These are phyloP conservation scores for Drosophila fuyamai DNA, from an alignment of 1,140 invertebrate genomes.

Conservation along the genomic window DNA sequence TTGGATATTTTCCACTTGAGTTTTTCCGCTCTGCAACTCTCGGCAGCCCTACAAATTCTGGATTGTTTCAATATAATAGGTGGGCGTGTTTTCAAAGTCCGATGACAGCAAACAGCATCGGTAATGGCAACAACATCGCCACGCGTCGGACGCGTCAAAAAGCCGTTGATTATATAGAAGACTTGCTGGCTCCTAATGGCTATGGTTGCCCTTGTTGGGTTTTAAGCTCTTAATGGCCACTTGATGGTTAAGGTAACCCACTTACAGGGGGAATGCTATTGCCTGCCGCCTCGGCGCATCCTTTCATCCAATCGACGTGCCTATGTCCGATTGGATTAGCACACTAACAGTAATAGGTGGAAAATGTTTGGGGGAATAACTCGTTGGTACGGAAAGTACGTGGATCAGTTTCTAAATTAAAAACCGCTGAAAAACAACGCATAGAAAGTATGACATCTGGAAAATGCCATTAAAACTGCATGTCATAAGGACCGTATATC, in stretches of 20 bases:
- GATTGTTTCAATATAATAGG: slow-evolving; percentile 77
- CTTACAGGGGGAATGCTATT: slow-evolving; percentile 1
- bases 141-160: slow-evolving; percentile 74
- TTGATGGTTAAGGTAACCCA: slow-evolving; percentile 61
- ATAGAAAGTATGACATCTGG: slow-evolving; percentile 15
- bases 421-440: slow-evolving; percentile 27
- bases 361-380: not conserved
- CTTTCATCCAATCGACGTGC: slow-evolving; percentile 4
- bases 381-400: not conserved
- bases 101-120: slow-evolving; percentile 48
- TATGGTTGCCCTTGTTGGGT: slow-evolving; percentile 53
- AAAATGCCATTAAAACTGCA: slow-evolving; percentile 69
- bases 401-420: slow-evolving; percentile 18
- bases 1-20: slow-evolving; percentile 55
- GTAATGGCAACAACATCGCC: slow-evolving; percentile 41
- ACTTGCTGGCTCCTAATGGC: slow-evolving; percentile 55
- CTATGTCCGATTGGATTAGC: slow-evolving; percentile 45
- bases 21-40: slow-evolving; percentile 43
- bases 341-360: slow-evolving; percentile 31
- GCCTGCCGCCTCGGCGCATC: slow-evolving; percentile 16
- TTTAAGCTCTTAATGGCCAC: slow-evolving; percentile 80
- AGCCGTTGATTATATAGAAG: slow-evolving; percentile 69
- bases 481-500: slow-evolving; percentile 14
- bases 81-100: slow-evolving; percentile 67
- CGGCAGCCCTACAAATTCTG: slow-evolving; percentile 61